phyloP scores from a whole-genome alignment of 2,113 vertebrate genomes.

The Callocephalon fimbriatum region DNA sequence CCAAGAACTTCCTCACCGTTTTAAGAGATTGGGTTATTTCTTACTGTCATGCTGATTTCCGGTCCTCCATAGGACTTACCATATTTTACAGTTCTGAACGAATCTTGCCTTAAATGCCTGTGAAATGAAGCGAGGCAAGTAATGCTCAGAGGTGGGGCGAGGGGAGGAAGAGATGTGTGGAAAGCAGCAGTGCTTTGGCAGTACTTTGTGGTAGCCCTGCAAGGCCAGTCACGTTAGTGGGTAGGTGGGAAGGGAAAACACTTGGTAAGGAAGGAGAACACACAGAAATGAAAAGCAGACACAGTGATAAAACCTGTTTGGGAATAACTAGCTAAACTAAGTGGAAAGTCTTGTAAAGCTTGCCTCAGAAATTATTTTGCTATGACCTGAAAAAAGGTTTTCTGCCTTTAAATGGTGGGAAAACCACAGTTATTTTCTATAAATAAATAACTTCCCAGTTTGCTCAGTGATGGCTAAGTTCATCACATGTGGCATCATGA shows the following conservation, averaged over 20 bases:
- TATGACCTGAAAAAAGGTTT: not conserved
- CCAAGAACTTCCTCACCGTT: not conserved
- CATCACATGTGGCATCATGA: not conserved
- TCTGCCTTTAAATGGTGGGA: not conserved
- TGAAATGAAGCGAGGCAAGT: not conserved
- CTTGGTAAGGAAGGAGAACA: rapidly evolving
- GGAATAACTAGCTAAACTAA: not conserved
- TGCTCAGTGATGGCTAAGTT: not conserved
- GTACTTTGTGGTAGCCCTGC: not conserved
- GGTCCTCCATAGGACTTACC: not conserved
- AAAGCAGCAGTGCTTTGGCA: not conserved
- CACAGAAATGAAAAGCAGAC: not conserved
- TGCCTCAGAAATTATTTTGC: not conserved
- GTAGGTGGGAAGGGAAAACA: not conserved
- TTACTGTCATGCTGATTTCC: not conserved
- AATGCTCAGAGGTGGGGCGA: not conserved
- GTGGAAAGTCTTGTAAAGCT: not conserved
- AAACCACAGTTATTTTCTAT: not conserved
- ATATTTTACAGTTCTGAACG: not conserved
- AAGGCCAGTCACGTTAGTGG: not conserved
- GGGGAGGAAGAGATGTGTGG: not conserved
- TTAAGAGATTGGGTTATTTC: not conserved
- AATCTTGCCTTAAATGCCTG: not conserved
- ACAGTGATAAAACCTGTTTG: not conserved
- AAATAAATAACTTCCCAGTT: not conserved